Evolutionary conservation across 2,888 invertebrate species (phyloP), one percentile per base, ranked within the genome.

Genomic region (Xestoiulus laeticollis): DNA sequence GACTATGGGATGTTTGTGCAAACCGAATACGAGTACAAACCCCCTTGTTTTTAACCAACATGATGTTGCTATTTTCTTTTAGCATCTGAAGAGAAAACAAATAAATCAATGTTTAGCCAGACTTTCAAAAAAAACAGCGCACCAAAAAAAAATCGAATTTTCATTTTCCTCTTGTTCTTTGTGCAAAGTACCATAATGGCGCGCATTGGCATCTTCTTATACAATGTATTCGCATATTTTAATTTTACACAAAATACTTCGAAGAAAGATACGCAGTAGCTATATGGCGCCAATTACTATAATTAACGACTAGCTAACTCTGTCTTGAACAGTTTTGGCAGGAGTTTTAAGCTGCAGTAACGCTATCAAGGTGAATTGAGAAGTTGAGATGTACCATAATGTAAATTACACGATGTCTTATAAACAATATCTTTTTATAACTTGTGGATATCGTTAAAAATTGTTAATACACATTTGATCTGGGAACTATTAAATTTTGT

Each of bases 41-140:
- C n/a, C 78, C 78, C 30, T 78, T 78, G 78, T 78, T 78, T 68
- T 78, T 30, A 78, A 78, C 78, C 78, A 30, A 78, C 8, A 78
- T 78, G 78, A 78, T 78, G 78, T 78, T 26, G 78, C 78, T 30
- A 30, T 78, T 78, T 78, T 78, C 78, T 78, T 30, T 30, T 78
- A 30, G 14, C 78, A 30, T 78, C 78, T 30, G 26, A 30, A 14
- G 30, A 30, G 19, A 68, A 68, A 78, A 78, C 26, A 78, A 30
- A 78, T 78, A 78, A 78, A 78, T 78, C 78, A 30, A 78, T 78
- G 78, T 78, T 78, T 22, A 78, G 30, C 78, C 26, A 30, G 78
- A 8, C 38, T 78, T 78, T 78, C 78, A 30, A 78, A 78, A 10
- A 1, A 30, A 78, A 78, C 78, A 30, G 30, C 26, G 78, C 30